A percentile compares a stretch with the other conserved stretches of the same genome.
Conservation (phyloP, 2,797 vertebrate genomes). For the Micrastur ruficollis region DNA sequence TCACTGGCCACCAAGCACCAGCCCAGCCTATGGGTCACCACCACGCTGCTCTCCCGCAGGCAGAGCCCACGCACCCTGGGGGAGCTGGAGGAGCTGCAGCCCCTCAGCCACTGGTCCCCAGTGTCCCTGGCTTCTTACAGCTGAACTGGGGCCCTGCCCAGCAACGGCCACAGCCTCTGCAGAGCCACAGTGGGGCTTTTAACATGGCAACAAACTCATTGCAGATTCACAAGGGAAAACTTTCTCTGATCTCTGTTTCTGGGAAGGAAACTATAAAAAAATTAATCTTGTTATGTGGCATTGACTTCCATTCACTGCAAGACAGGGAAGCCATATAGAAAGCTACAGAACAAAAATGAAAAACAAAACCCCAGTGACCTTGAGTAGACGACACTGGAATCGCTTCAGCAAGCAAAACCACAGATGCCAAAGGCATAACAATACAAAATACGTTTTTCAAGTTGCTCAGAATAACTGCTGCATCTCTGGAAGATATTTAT, state of each 20-base stretch:
- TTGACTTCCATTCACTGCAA: neutral
- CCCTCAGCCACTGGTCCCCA: neutral
- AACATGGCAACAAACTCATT: neutral
- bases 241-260: neutral
- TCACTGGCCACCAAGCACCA: neutral
- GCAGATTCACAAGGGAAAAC: neutral
- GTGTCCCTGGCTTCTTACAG: neutral
- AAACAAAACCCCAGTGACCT: neutral
- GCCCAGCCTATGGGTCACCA: fast-evolving
- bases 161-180: neutral
- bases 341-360: neutral
- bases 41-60: neutral
- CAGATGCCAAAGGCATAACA: neutral
- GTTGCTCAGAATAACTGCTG: neutral
- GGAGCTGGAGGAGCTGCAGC: neutral
- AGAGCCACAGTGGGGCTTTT: fast-evolving
- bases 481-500: neutral
- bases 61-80: neutral
- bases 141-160: neutral
- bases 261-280: neutral
- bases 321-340: neutral
- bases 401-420: neutral
- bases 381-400: neutral
- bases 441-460: neutral
- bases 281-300: neutral